phyloP scores from a whole-genome alignment of 2,113 vertebrate genomes.

The Cyanocitta stelleri region DNA sequence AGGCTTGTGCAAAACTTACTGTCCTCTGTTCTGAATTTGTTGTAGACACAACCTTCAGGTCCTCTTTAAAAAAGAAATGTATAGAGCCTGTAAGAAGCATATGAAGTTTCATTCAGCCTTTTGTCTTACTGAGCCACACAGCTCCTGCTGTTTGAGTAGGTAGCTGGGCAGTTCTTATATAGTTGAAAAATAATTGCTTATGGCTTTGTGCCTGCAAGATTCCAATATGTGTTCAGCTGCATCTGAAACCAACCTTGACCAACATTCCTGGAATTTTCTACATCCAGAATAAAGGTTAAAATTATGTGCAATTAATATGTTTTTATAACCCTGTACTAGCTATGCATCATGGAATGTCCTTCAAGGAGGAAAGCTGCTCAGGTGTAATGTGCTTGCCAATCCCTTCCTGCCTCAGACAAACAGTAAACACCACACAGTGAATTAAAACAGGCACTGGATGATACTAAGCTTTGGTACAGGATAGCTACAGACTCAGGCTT shows the following conservation, averaged over 20 bases:
- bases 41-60: neutral
- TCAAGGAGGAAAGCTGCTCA: neutral
- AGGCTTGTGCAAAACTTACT: neutral
- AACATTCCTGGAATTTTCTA: neutral
- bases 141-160: neutral
- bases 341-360: neutral
- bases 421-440: neutral
- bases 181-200: neutral
- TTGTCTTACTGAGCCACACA: fast-evolving
- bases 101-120: neutral
- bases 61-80: neutral
- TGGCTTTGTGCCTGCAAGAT: neutral
- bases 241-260: neutral
- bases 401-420: neutral
- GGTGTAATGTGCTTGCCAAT: neutral
- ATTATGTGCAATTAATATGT: neutral
- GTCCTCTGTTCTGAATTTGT: neutral
- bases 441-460: neutral
- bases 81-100: neutral
- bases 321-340: neutral
- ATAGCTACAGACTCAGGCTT: neutral
- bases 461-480: neutral
- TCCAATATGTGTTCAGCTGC: neutral
- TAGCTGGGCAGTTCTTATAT: neutral
- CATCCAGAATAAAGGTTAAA: neutral